Evolutionary conservation across 2,113 vertebrate genomes (phyloP), one percentile per base, ranked within the genome.

Genomic region (Gambusia holbrooki): DNA sequence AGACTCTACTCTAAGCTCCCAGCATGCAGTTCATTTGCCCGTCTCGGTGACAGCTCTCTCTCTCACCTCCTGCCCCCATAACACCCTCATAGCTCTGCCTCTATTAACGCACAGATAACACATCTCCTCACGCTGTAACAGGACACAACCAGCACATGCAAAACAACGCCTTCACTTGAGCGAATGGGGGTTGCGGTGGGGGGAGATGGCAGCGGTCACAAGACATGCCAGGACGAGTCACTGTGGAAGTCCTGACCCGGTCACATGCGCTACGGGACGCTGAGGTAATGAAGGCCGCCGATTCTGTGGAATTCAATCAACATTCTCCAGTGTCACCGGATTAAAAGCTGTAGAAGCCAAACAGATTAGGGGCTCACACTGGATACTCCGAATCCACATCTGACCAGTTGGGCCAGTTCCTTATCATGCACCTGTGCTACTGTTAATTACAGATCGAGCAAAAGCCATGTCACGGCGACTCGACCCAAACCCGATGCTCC

Each of bases 201-300:
- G 40, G 37, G 9, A 7, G 33, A 40, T 37, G 8, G 62, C 62
- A 5, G 66, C 64, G 5, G 75, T 89, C 85, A 86, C 30, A 65
- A 87, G 91, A 83, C 79, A 1, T 15, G 80, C 64, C 6, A 7
- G 61, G 77, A 81, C 85, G 17, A 69, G 75, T 51, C 40, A 3
- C 66, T 42, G 68, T 77, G 84, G 80, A 66, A 48, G 70, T 79
- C 66, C 64, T 30, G 74, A 60, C 66, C 40, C 4, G 3, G 84
- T 90, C 90, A 90, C 92, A 85, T 84, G 90, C 58, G 82, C 5
- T 0, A 42, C n/a, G 58, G 40, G 80, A 68, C 74, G 68, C 66
- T 17, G 76, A 83, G 71, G 60, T 67, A 88, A 89, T 40, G 61
- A 84, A 73, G 75, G 74, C 63, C 64, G 67, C 77, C 86, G 62